Evolutionary conservation across 2,797 vertebrate species (phyloP).

Genomic region (Coilia nasus): DNA sequence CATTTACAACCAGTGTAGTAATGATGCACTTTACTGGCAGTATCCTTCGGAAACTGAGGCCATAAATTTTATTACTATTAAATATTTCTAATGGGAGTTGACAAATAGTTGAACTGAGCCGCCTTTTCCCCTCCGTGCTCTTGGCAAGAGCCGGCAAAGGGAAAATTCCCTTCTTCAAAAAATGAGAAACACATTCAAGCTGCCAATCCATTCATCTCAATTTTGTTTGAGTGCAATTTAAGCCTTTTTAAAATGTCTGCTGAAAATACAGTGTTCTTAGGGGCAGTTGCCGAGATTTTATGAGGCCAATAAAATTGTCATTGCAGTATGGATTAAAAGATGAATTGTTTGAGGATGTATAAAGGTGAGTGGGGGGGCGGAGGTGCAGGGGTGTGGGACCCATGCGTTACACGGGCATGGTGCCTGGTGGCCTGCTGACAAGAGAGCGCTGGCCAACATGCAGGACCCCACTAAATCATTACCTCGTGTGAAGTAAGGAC

Average conservation of each 20-base stretch:
- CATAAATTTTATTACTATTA: constrained; percentile 95
- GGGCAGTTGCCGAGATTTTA: constrained; percentile 90
- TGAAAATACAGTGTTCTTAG: constrained; percentile 87
- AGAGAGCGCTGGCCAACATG: background rate
- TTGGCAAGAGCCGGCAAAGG: constrained; percentile 81
- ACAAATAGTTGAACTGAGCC: constrained; percentile 94
- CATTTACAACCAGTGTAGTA: constrained; percentile 84
- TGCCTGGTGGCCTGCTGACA: constrained; percentile 11
- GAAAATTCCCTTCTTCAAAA: constrained; percentile 83
- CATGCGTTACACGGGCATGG: background rate
- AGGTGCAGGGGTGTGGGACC: constrained; percentile 47
- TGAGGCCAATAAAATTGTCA: constrained; percentile 90
- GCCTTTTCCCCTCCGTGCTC: constrained; percentile 81
- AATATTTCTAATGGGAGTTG: constrained; percentile 98
- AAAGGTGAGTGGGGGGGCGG: constrained; percentile 48
- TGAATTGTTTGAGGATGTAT: constrained; percentile 67
- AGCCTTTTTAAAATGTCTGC: constrained; percentile 84
- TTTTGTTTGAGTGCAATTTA: constrained; percentile 87
- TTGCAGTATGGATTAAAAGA: constrained; percentile 83
- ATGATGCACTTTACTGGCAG: constrained; percentile 86
- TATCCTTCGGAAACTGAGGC: constrained; percentile 87
- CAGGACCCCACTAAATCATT: background rate
- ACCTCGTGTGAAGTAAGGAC: background rate
- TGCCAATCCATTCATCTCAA: constrained; percentile 86
- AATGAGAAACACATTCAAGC: constrained; percentile 80